Percentiles rank a stretch among this genome's conserved stretches.
phyloP scores from a whole-genome alignment of 2,888 invertebrate genomes.

The Acleris sparsana region DNA sequence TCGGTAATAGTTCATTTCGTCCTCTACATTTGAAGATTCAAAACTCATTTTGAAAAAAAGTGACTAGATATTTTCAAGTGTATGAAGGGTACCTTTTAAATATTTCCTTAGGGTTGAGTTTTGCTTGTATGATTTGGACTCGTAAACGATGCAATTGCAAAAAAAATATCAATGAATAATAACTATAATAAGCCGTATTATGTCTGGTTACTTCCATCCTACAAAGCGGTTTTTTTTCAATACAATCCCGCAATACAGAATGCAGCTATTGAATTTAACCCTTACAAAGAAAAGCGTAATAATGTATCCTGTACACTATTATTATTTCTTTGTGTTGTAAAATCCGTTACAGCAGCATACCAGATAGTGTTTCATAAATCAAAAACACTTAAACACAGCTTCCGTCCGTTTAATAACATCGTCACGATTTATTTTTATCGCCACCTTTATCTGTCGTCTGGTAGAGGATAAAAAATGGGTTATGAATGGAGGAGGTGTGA shows the following conservation, averaged over 20 bases:
- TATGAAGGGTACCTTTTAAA: no score
- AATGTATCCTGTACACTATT: conserved; percentile 15
- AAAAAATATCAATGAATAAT: no score
- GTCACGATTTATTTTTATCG: conserved; percentile 35
- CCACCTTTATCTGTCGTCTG: conserved; percentile 33
- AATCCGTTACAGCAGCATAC: conserved; percentile 18
- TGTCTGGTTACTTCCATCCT: no score
- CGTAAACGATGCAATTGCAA: no score
- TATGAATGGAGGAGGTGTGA: conserved; percentile 33
- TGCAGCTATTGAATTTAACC: neutral
- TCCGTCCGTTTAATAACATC: conserved; percentile 36
- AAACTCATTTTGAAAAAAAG: no score
- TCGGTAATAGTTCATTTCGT: no score
- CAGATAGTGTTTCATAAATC: conserved; percentile 33
- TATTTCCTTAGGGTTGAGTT: no score
- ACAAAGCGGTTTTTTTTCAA: no score
- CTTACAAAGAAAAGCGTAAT: conserved; percentile 21
- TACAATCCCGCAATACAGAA: neutral
- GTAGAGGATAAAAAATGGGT: conserved; percentile 29
- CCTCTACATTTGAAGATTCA: no score
- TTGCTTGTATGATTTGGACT: no score
- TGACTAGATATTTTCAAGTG: no score
- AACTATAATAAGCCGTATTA: no score
- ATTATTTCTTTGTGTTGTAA: conserved; percentile 24
- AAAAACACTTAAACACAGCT: conserved; percentile 35